Percentiles rank a stretch among this genome's conserved stretches.
phyloP scores from a whole-genome alignment of 2,113 vertebrate genomes.

The Grallaria varia region DNA sequence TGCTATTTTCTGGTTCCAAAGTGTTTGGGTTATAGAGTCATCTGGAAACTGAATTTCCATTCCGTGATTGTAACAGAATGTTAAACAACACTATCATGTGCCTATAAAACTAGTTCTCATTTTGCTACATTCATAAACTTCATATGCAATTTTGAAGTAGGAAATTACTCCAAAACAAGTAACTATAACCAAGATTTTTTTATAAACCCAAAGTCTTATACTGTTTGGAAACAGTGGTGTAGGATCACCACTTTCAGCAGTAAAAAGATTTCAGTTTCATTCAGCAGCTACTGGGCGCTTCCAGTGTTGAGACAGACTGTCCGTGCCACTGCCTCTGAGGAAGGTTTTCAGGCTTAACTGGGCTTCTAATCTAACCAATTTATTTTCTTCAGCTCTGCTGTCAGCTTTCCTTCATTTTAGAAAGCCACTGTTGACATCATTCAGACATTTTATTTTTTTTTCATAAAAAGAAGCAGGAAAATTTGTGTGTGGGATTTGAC shows the following conservation, averaged over 20 bases:
- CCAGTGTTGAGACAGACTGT: background rate
- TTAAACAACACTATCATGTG: background rate
- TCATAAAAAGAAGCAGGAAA: background rate
- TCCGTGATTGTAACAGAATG: background rate
- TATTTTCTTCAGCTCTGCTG: background rate
- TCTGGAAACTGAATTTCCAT: slow-evolving; percentile 34
- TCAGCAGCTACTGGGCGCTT: background rate
- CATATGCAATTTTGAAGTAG: background rate
- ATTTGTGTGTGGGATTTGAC: background rate
- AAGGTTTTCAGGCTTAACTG: slow-evolving; percentile 2
- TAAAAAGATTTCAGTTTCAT: background rate
- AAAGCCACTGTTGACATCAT: background rate
- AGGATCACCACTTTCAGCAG: background rate
- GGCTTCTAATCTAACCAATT: background rate
- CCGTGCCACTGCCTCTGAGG: background rate
- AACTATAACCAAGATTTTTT: background rate
- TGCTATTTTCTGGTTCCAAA: background rate
- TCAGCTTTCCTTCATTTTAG: background rate
- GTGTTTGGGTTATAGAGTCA: background rate
- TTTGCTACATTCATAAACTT: background rate
- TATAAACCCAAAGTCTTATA: background rate
- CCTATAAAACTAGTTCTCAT: background rate
- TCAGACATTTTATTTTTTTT: background rate
- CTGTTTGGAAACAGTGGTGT: background rate
- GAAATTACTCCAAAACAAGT: background rate